phyloP scores from a whole-genome alignment of 2,888 invertebrate species.

The Drosophila pseudotakahashii region DNA sequence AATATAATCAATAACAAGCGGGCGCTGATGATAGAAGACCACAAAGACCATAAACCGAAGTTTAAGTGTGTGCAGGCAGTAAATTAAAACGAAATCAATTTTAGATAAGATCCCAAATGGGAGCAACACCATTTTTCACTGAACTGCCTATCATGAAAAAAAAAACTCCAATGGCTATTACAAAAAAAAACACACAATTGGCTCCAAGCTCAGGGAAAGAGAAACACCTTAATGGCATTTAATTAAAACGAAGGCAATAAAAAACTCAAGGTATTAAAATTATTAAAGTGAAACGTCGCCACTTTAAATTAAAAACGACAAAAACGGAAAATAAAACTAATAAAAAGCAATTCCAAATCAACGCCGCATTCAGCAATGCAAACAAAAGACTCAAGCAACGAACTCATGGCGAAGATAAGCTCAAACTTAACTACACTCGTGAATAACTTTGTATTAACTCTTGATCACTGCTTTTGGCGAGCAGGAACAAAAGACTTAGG shows the following conservation, averaged over 20 bases:
- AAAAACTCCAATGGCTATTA: conserved; percentile 20
- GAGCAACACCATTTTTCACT: conserved; percentile 38
- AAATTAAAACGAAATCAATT: conserved; percentile 47
- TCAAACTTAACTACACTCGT: conserved; percentile 43
- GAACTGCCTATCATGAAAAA: conserved; percentile 31
- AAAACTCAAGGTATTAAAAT: conserved; percentile 53
- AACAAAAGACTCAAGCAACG: conserved; percentile 55
- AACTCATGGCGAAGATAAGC: conserved; percentile 37
- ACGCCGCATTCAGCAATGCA: conserved; percentile 43
- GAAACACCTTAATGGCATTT: conserved; percentile 52
- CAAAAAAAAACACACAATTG: conserved; percentile 41
- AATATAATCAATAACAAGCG: conserved; percentile 49
- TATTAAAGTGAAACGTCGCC: conserved; percentile 55
- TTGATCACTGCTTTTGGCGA: conserved; percentile 36
- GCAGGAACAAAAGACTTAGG: conserved; percentile 73
- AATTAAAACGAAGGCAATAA: conserved; percentile 51
- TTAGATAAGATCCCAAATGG: conserved; percentile 48
- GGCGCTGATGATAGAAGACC: conserved; percentile 23
- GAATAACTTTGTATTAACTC: conserved; percentile 41
- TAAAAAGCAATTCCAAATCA: conserved; percentile 45
- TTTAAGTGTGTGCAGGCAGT: conserved; percentile 34
- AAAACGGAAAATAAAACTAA: conserved; percentile 41
- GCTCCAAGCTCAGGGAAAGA: conserved; percentile 21
- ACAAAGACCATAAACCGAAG: conserved; percentile 17
- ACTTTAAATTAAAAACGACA: conserved; percentile 42